These are phyloP conservation scores for Ochropleura leucogaster DNA, from an alignment of 2,888 invertebrate species.

Conservation along the genomic window DNA sequence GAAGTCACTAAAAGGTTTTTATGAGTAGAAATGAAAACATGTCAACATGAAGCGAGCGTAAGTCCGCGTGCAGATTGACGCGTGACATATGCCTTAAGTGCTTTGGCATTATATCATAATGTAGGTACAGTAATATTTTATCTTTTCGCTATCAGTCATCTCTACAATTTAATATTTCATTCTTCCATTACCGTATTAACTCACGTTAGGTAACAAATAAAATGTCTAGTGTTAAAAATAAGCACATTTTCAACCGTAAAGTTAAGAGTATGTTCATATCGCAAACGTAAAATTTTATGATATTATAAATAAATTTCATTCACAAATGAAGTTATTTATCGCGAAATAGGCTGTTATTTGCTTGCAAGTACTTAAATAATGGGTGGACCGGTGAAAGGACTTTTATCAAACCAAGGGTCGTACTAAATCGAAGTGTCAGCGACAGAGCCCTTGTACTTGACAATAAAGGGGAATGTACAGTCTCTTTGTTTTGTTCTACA, in stretches of 20 bases:
- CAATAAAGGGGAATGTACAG: constrained; percentile 83
- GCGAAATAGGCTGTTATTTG: constrained; percentile 66
- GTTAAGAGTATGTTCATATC: constrained; percentile 15
- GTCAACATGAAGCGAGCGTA: constrained; percentile 55
- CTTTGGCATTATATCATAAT: constrained; percentile 68
- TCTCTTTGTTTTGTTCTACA: constrained; percentile 79
- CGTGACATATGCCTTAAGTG: constrained; percentile 71
- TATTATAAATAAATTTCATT: constrained; percentile 31
- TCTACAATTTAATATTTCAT: constrained; percentile 50
- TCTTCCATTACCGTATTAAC: constrained; percentile 29
- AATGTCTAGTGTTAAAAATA: constrained; percentile 24
- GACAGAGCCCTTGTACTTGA: constrained; percentile 83
- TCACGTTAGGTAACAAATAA: constrained; percentile 27
- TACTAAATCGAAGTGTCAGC: constrained; percentile 88
- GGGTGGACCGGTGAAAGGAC: constrained; percentile 80
- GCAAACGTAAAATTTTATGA: constrained; percentile 22
- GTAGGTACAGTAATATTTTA: constrained; percentile 61
- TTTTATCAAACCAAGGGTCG: constrained; percentile 87
- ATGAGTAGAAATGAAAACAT: constrained; percentile 60
- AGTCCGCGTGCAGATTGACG: constrained; percentile 67
- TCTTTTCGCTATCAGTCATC: constrained; percentile 58
- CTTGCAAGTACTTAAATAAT: constrained; percentile 78
- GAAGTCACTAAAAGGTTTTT: constrained; percentile 31
- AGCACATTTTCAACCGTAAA: constrained; percentile 19
- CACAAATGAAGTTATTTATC: constrained; percentile 64